These are phyloP conservation scores for Melierax canorus DNA, from an alignment of 2,113 vertebrate species.

Conservation along the genomic window DNA sequence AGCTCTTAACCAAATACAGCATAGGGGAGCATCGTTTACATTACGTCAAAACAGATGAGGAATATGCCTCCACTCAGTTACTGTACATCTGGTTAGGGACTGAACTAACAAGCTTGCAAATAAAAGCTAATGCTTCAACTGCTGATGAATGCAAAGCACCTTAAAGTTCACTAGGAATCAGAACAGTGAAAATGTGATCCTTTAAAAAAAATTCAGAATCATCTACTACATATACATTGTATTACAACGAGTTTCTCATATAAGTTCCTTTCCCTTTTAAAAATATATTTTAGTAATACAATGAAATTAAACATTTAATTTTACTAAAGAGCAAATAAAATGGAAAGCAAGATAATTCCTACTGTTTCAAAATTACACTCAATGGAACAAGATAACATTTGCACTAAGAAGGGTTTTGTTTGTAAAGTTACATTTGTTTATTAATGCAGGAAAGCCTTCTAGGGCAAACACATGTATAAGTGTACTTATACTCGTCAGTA, in stretches of 20 bases:
- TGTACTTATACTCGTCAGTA: background rate
- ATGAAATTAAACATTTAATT: background rate
- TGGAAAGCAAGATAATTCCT: background rate
- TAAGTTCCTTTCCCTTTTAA: background rate
- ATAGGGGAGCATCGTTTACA: background rate
- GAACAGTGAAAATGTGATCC: background rate
- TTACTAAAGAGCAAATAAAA: background rate
- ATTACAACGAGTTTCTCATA: background rate
- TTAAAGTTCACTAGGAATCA: background rate
- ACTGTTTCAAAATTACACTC: background rate
- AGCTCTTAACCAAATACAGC: fast-evolving
- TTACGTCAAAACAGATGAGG: background rate
- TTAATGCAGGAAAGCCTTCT: background rate
- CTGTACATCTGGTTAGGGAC: background rate
- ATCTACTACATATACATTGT: background rate
- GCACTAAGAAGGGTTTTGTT: background rate
- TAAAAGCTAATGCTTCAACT: background rate
- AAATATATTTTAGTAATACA: background rate
- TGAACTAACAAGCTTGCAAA: background rate
- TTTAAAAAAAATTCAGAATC: background rate
- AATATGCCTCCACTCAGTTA: background rate
- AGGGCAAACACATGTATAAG: background rate
- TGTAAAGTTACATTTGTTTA: background rate
- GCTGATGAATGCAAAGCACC: background rate
- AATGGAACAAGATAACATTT: background rate